Percentiles rank a stretch among this genome's conserved stretches.
Evolutionary conservation across 2,888 invertebrate species (phyloP).

Genomic region (Opisthograptis luteolata): DNA sequence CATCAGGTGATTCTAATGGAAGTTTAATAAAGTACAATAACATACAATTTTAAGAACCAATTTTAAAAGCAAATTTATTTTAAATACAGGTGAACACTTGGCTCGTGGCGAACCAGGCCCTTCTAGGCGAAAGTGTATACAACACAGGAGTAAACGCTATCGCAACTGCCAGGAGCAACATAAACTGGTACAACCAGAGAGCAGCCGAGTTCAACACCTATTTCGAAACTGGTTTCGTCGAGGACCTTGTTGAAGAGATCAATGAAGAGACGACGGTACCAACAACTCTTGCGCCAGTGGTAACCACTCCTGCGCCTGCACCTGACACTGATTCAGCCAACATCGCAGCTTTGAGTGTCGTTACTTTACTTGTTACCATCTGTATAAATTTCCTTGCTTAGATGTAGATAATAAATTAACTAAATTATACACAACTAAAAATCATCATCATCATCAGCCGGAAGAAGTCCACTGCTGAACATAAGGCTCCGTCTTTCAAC

Average conservation of each 20-base stretch:
- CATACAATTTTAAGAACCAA: no score
- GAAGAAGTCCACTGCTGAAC: no score
- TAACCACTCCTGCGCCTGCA: constrained; percentile 5
- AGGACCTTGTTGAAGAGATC: constrained; percentile 46
- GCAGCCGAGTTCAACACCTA: constrained; percentile 55
- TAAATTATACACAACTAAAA: no score
- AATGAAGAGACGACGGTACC: constrained; percentile 25
- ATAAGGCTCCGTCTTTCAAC: no score
- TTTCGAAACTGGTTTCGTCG: constrained; percentile 65
- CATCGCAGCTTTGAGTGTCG: constrained; percentile 55
- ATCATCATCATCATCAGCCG: no score
- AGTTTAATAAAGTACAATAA: no score
- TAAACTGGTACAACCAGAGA: constrained; percentile 57
- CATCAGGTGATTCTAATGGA: no score
- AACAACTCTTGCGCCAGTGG: background rate
- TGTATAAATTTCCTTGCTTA: constrained; percentile 45
- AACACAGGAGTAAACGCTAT: constrained; percentile 51
- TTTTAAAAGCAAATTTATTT: no score
- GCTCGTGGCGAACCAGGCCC: constrained; percentile 50
- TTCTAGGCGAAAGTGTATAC: constrained; percentile 52
- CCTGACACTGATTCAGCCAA: constrained; percentile 48
- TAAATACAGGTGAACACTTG: constrained; percentile 59
- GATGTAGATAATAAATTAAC: no score
- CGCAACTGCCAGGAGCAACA: constrained; percentile 50
- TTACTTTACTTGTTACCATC: constrained; percentile 56